Conservation (phyloP, 2,888 invertebrate species). For the Brachypterus glaber region DNA sequence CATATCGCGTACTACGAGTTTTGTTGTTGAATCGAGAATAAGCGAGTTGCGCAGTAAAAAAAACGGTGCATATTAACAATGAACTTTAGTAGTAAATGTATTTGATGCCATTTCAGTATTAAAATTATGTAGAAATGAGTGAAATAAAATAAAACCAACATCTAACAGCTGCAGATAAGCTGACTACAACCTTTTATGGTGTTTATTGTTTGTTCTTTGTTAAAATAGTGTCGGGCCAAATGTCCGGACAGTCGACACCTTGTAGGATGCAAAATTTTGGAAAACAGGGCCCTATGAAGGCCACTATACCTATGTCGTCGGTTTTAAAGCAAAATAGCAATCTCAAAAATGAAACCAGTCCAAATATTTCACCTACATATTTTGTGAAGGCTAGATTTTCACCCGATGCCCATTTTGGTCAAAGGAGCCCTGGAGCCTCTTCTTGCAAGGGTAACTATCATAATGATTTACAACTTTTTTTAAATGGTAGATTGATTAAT, state of each 20-base stretch:
- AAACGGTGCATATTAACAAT: too few species aligned
- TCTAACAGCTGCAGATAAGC: too few species aligned
- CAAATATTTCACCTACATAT: slow-evolving; percentile 57
- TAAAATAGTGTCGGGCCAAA: too few species aligned
- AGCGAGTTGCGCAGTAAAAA: slow-evolving; percentile 20
- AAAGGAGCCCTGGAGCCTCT: slow-evolving; percentile 63
- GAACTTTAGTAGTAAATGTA: too few species aligned
- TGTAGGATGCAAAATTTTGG: slow-evolving; percentile 49
- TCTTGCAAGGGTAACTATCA: slow-evolving; percentile 61
- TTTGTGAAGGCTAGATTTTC: slow-evolving; percentile 57
- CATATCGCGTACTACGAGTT: slow-evolving; percentile 1
- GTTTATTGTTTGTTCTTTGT: too few species aligned
- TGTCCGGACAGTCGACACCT: slow-evolving; percentile 41
- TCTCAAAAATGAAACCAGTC: slow-evolving; percentile 53
- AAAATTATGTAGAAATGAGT: too few species aligned
- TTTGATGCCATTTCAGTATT: too few species aligned
- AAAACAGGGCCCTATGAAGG: slow-evolving; percentile 62
- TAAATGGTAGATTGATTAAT: too few species aligned
- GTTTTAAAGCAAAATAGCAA: slow-evolving; percentile 52
- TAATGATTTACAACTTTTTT: too few species aligned
- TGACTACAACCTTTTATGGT: too few species aligned
- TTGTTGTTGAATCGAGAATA: slow-evolving; percentile 9
- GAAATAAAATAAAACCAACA: too few species aligned
- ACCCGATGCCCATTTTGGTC: slow-evolving; percentile 60
- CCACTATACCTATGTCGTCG: slow-evolving; percentile 66